Conservation (phyloP, 2,113 vertebrate species). For the Alosa alosa region DNA sequence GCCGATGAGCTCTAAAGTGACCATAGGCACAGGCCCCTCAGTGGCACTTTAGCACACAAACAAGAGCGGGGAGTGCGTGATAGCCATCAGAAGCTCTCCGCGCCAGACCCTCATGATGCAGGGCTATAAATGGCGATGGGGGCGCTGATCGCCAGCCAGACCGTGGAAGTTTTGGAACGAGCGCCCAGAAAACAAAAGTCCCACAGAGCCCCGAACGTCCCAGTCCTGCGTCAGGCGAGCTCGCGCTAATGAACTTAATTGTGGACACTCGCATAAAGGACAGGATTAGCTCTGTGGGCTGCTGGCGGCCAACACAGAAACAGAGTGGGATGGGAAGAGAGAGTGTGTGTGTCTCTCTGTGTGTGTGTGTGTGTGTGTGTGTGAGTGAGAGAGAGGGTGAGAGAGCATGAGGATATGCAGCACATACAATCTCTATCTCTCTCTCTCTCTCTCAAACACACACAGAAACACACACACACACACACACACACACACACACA, state of each 20-base stretch:
- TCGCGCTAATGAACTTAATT: constrained; percentile 31
- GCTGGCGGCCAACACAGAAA: background rate
- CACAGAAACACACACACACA: background rate
- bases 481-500: background rate
- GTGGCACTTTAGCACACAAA: background rate
- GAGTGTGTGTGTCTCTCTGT: background rate
- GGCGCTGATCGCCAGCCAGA: background rate
- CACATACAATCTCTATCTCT: no score
- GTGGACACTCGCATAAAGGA: background rate
- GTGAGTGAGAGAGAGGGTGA: background rate
- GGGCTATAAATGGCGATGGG: background rate
- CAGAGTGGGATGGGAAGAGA: background rate
- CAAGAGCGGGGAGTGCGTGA: background rate
- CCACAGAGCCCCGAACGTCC: background rate
- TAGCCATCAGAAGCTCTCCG: background rate
- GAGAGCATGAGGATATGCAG: no score
- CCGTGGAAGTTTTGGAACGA: background rate
- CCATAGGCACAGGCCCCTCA: background rate
- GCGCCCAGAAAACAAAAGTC: background rate
- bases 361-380: background rate
- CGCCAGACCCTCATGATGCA: background rate
- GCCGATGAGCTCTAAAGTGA: background rate
- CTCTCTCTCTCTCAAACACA: background rate
- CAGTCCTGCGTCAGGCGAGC: background rate
- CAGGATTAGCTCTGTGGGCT: background rate